Base-by-base conservation (phyloP, 2,797 vertebrate genomes). In the Epinephelus malabaricus region DNA sequence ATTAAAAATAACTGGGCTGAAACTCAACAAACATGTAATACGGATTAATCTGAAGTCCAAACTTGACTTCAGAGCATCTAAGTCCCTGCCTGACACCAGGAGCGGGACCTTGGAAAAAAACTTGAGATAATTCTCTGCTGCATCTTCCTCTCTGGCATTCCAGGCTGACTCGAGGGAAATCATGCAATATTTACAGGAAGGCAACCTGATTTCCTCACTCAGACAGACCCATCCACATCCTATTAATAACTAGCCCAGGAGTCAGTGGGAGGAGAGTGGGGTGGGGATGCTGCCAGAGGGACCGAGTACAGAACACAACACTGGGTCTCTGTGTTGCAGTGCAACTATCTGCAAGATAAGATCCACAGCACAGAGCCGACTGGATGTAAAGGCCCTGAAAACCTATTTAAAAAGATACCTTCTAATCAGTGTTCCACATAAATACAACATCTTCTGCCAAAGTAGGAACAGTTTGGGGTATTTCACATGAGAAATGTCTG, bases 171-270 rank as follows among this genome's bases (percentile, higher is more conserved):
- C 74, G 1, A 63, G 91, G 89, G 92, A 91, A 91, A 93, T 87
- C 87, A 90, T 92, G 79, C 81, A 90, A 91, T 92, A 94, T 95
- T 95, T 93, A 95, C 86, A 82, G 88, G 84, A 89, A 91, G 86
- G 84, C 90, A 93, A 91, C 90, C 88, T 81, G 91, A 90, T 93
- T 94, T 94, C 89, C 83, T 91, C 84, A 75, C 64, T 80, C 86
- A 79, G 80, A 86, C 86, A 79, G 81, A 84, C 60, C 76, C 81
- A 62, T 85, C 77, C 82, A 77, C 68, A 59, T 49, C 50, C 92
- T 93, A 93, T 87, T 91, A 94, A 93, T 93, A 95, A 73, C 78
- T 43, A 17, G 43, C 50, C 75, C 82, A 71, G 85, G 85, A 82
- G 88, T 83, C 79, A 47, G 83, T 15, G 67, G 82, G 76, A 81